Conservation (phyloP, 2,888 invertebrate species). For the Glaucopsyche alexis region DNA sequence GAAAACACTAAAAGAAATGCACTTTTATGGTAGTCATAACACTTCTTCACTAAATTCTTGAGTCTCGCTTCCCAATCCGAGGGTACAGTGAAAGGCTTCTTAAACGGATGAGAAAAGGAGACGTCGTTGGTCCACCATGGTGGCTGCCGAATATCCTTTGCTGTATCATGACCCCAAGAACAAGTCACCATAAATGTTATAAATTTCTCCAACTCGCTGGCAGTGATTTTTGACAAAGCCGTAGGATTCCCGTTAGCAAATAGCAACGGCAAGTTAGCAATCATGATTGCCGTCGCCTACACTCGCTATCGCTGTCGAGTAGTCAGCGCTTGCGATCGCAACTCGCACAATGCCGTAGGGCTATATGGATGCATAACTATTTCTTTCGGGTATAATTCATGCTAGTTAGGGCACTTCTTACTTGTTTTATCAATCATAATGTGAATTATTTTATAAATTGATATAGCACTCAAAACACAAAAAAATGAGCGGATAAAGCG, state of each 20-base stretch:
- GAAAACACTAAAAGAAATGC: slow-evolving; percentile 85
- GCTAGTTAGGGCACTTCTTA: slow-evolving; percentile 46
- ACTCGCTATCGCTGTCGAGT: slow-evolving; percentile 66
- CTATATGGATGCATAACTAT: slow-evolving; percentile 56
- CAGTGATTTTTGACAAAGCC: slow-evolving; percentile 81
- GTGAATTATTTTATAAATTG: slow-evolving; percentile 36
- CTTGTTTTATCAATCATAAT: slow-evolving; percentile 40
- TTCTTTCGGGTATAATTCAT: slow-evolving; percentile 45
- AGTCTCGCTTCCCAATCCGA: slow-evolving; percentile 82
- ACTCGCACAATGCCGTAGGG: slow-evolving; percentile 58
- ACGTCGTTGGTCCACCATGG: slow-evolving; percentile 87
- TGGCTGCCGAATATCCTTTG: slow-evolving; percentile 79
- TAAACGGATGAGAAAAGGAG: slow-evolving; percentile 82
- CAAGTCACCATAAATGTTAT: slow-evolving; percentile 88
- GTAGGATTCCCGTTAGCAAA: slow-evolving; percentile 86
- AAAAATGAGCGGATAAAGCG: slow-evolving; percentile 52
- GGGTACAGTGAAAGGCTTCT: slow-evolving; percentile 68
- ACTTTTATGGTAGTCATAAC: slow-evolving; percentile 86
- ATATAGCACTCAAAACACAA: slow-evolving; percentile 50
- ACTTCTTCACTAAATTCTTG: slow-evolving; percentile 83
- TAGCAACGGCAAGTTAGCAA: slow-evolving; percentile 86
- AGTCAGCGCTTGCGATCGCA: slow-evolving; percentile 67
- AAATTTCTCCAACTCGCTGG: slow-evolving; percentile 83
- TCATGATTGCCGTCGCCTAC: slow-evolving; percentile 77
- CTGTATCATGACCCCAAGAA: slow-evolving; percentile 83